Percentiles rank a stretch among this genome's conserved stretches.
Evolutionary conservation across 2,888 invertebrate genomes (phyloP).

Genomic region (Tiliacea aurago): DNA sequence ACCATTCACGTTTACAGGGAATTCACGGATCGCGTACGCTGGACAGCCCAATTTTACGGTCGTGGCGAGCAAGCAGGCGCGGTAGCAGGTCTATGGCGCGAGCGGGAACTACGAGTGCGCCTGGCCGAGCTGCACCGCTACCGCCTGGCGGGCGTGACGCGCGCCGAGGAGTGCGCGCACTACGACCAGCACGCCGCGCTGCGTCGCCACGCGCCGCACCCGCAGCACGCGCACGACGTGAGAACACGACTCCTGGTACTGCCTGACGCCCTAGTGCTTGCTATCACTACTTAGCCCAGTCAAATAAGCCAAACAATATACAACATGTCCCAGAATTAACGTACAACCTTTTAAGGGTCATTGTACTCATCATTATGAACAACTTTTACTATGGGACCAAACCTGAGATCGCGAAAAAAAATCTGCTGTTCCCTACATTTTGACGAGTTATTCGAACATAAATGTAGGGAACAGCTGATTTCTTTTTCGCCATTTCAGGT

Average conservation of each 20-base stretch:
- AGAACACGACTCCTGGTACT: slow-evolving; percentile 81
- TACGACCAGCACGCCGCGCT: slow-evolving; percentile 89
- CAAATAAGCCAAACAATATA: slow-evolving; percentile 17
- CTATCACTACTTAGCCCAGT: background rate
- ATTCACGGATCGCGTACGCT: slow-evolving; percentile 95
- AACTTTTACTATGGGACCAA: too few species aligned
- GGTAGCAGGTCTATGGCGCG: slow-evolving; percentile 94
- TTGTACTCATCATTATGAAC: too few species aligned
- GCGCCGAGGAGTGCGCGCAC: slow-evolving; percentile 71
- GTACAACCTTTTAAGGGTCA: too few species aligned
- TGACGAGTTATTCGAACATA: too few species aligned
- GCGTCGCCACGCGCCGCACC: slow-evolving; percentile 78
- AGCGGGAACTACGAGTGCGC: slow-evolving; percentile 95
- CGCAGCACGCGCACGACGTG: slow-evolving; percentile 86
- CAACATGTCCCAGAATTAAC: too few species aligned
- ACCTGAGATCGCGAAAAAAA: too few species aligned
- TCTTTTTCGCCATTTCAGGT: too few species aligned
- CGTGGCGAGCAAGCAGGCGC: slow-evolving; percentile 96
- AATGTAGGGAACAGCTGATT: too few species aligned
- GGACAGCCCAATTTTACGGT: slow-evolving; percentile 97
- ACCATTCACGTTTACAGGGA: slow-evolving; percentile 87
- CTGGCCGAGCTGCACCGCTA: slow-evolving; percentile 95
- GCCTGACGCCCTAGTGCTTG: slow-evolving; percentile 27
- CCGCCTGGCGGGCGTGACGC: slow-evolving; percentile 96
- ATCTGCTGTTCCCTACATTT: too few species aligned